Percentiles rank a stretch among this genome's conserved stretches.
Conservation (phyloP, 2,113 vertebrate species). For the Paradoxurus hermaphroditus region DNA sequence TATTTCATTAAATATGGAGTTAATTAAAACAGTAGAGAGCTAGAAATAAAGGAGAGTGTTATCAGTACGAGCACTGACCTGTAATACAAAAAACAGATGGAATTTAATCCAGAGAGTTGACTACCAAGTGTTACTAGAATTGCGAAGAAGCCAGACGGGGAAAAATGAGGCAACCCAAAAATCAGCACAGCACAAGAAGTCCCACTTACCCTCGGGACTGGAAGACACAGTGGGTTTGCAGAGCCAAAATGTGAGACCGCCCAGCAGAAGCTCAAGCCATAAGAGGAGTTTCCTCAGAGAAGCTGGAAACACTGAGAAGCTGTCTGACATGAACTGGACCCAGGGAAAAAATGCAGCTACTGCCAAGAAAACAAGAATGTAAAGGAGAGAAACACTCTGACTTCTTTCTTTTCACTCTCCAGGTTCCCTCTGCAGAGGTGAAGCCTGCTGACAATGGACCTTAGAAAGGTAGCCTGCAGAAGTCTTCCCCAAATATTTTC, state of each 20-base stretch:
- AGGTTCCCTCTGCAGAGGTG: neutral
- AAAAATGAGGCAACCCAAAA: neutral
- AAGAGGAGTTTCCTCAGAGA: neutral
- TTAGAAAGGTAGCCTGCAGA: too few relatives aligned
- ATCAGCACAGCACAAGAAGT: neutral
- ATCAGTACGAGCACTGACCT: neutral
- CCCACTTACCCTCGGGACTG: neutral
- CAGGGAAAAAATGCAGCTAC: neutral
- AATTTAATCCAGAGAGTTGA: neutral
- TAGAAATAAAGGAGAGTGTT: neutral
- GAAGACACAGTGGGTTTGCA: neutral
- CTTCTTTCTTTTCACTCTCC: neutral
- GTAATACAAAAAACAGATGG: neutral
- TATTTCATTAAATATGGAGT: neutral
- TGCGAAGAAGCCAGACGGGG: neutral
- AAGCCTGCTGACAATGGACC: neutral
- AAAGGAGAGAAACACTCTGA: neutral
- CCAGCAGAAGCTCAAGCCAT: neutral
- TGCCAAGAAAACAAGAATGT: neutral
- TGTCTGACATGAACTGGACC: neutral
- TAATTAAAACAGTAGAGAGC: neutral
- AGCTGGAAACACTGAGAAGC: neutral
- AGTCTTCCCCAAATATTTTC: neutral
- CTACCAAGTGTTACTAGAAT: neutral
- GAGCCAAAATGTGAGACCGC: neutral